These are phyloP conservation scores for Strix uralensis DNA, from an alignment of 2,113 vertebrate genomes.

Conservation along the genomic window DNA sequence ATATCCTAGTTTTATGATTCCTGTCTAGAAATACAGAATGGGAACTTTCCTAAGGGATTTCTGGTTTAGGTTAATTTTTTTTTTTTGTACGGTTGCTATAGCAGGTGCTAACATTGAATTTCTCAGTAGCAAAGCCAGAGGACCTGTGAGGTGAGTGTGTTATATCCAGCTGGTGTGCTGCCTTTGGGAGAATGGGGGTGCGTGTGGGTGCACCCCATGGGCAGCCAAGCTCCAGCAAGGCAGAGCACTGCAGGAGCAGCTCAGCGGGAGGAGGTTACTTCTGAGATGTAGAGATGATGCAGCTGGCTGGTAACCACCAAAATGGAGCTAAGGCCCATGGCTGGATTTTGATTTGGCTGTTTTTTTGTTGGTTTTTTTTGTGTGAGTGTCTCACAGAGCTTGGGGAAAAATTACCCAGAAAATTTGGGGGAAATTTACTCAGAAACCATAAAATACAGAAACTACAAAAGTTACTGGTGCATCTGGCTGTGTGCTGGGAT, in stretches of 20 bases:
- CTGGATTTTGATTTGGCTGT: background rate
- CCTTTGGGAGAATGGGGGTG: background rate
- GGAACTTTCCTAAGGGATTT: background rate
- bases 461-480: background rate
- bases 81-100: background rate
- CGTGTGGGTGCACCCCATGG: accelerated
- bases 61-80: background rate
- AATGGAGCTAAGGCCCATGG: background rate
- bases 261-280: background rate
- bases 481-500: background rate
- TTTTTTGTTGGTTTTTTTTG: accelerated
- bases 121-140: background rate
- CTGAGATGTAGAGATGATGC: background rate
- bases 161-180: background rate
- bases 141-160: background rate
- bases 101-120: background rate
- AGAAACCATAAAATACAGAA: conserved; percentile 20
- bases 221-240: accelerated
- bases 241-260: background rate
- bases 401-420: background rate
- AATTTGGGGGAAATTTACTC: background rate
- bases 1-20: background rate
- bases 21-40: background rate
- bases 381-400: background rate
- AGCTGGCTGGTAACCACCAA: background rate